Base-by-base conservation (phyloP, 2,888 invertebrate species). In the Leucophenga maculata region DNA sequence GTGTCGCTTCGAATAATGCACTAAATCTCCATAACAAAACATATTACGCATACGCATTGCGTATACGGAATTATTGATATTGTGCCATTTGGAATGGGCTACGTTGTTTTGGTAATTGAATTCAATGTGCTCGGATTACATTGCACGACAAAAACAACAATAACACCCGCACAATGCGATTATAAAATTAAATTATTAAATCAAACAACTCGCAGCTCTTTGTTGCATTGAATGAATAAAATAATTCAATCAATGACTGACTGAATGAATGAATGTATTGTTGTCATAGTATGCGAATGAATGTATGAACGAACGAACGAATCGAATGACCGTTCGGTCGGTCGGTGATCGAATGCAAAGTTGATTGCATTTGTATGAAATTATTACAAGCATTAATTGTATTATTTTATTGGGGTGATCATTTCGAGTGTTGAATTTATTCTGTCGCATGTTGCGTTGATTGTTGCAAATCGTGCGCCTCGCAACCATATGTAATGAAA, bases 301-400 rank as follows among this genome's bases (percentile, higher is more conserved):
- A 70, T 67, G 57, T 67, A 16, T 48, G 57, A 67, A 59, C 70
- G 39, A 39, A 39, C 39, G 8, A 39, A 39, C 8, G 39, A 39
- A 39, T 6, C 39, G 8, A 39, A 39, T 39, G 39, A 39, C 39
- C 39, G 39, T 3, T 4, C 1, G 39, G 11, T 11, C 39, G 39
- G 39, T 39, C 39, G 39, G 8, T 39, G 39, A 9, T 39, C 39
- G 11, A 39, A 39, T 39, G 39, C 39, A 39, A 65, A 76, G 65
- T 68, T 71, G 60, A 67, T 52, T 65, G 57, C 50, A 67, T 62
- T 71, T 66, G 50, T 68, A 55, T 22, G 26, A n/a, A 26, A 54
- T 66, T 72, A 78, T 72, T 70, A 71, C 71, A 54, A 71, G 75
- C 62, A 69, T 69, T 55, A 55, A 55, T 26, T 22, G 22, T 55